A percentile compares a stretch with the other conserved stretches of the same genome.
Conservation (phyloP, 2,113 vertebrate genomes). For the Coryphaenoides rupestris region DNA sequence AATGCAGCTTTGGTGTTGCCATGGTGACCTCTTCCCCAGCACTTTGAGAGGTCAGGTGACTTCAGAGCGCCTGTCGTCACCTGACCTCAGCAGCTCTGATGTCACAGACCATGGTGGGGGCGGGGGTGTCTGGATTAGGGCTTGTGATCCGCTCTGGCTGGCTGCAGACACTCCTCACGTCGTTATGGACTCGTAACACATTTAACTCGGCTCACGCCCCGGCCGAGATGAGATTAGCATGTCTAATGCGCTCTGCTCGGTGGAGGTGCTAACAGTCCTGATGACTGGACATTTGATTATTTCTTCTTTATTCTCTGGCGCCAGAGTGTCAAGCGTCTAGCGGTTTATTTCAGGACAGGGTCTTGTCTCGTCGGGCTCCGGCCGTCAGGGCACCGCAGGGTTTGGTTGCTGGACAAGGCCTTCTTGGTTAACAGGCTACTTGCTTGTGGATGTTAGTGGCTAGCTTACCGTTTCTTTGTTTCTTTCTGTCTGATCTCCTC, state of each 20-base stretch:
- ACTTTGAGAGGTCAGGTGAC: no score
- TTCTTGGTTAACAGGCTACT: no score
- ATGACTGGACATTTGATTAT: neutral
- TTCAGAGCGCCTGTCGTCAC: no score
- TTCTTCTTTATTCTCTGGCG: neutral
- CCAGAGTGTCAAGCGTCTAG: neutral
- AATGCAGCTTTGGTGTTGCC: no score
- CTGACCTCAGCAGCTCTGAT: no score
- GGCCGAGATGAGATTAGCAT: neutral
- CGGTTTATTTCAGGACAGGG: neutral
- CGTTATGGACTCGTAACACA: neutral
- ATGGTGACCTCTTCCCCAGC: no score
- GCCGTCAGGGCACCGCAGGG: no score
- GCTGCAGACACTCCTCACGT: neutral
- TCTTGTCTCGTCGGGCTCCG: no score
- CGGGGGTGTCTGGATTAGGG: neutral
- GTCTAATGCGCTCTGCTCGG: neutral
- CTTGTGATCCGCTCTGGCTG: neutral
- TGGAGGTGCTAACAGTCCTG: neutral
- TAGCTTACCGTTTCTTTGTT: no score
- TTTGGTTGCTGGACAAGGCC: no score
- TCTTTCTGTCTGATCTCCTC: conserved; percentile 4
- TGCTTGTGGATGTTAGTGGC: no score
- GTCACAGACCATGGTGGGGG: neutral
- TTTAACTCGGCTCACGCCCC: neutral